phyloP scores from a whole-genome alignment of 2,888 invertebrate genomes.

The Zeuzera pyrina region DNA sequence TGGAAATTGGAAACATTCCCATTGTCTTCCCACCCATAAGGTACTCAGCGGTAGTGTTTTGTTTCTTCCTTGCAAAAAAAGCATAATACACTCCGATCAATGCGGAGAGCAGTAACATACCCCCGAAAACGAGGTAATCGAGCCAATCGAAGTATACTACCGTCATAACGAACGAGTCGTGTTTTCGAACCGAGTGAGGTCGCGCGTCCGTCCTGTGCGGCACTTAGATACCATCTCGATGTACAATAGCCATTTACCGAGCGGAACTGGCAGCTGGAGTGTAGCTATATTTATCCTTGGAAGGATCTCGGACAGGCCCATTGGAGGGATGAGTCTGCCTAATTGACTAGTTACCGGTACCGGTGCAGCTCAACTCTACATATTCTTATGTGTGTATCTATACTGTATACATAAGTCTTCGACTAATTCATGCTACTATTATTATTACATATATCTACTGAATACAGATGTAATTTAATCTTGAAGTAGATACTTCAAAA shows the following conservation, averaged over 20 bases:
- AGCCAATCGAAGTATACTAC: conserved; percentile 72
- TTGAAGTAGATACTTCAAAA: too few relatives aligned
- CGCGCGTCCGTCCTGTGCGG: conserved; percentile 39
- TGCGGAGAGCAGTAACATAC: conserved; percentile 77
- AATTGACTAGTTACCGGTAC: conserved; percentile 49
- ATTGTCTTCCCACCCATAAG: conserved; percentile 83
- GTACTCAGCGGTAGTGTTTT: conserved; percentile 80
- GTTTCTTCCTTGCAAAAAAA: conserved; percentile 77
- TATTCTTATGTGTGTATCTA: too few relatives aligned
- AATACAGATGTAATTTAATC: too few relatives aligned
- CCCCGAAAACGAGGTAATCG: conserved; percentile 78
- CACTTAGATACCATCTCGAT: conserved; percentile 45
- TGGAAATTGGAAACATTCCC: conserved; percentile 85
- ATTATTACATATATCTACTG: too few relatives aligned
- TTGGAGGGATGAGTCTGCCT: conserved; percentile 47
- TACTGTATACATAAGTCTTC: too few relatives aligned
- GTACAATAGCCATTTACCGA: conserved; percentile 44
- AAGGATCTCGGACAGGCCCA: conserved; percentile 44
- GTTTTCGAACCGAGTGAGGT: conserved; percentile 12
- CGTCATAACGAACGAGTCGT: conserved; percentile 29
- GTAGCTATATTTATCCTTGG: conserved; percentile 54
- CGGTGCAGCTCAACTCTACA: conserved; percentile 18
- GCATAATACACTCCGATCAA: conserved; percentile 81
- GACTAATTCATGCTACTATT: too few relatives aligned
- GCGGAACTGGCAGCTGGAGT: conserved; percentile 39